A percentile compares a stretch with the other conserved stretches of the same genome.
Conservation (phyloP, 2,888 invertebrate species). For the Adineta ricciae region DNA sequence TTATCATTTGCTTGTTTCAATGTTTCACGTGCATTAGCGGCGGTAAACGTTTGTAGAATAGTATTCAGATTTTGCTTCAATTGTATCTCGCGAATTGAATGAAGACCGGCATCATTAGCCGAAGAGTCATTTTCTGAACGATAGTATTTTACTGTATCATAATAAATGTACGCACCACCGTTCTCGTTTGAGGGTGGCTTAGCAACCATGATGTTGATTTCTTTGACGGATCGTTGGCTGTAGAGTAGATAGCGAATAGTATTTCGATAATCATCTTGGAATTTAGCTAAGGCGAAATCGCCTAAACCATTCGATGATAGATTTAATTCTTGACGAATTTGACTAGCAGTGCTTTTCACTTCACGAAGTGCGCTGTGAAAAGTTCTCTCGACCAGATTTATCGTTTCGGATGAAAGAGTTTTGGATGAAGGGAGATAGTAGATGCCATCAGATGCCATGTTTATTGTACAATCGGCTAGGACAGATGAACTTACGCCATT, state of each 20-base stretch:
- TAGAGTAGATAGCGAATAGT: not conserved
- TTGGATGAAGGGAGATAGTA: not conserved
- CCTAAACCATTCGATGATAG: not conserved
- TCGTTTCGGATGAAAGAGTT: not conserved
- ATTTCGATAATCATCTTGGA: not conserved
- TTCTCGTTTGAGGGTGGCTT: not conserved
- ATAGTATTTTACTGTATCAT: not conserved
- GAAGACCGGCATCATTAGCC: not conserved
- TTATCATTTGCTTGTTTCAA: not conserved
- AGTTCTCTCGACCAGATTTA: not conserved
- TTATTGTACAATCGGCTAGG: constrained; percentile 13
- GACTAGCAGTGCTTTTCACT: not conserved
- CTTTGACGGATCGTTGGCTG: not conserved
- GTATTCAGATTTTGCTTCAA: not conserved
- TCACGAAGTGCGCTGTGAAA: not conserved
- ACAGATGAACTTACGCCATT: not conserved
- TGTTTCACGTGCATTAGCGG: not conserved
- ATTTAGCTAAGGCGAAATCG: not conserved
- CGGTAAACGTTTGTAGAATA: not conserved
- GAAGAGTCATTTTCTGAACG: not conserved
- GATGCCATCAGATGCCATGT: not conserved
- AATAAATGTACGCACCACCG: not conserved
- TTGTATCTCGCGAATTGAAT: not conserved
- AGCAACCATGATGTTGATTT: not conserved
- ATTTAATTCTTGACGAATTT: not conserved